Percentiles rank a stretch among this genome's conserved stretches.
Evolutionary conservation across 2,888 invertebrate species (phyloP).

Genomic region (Hyppa rectilinea): DNA sequence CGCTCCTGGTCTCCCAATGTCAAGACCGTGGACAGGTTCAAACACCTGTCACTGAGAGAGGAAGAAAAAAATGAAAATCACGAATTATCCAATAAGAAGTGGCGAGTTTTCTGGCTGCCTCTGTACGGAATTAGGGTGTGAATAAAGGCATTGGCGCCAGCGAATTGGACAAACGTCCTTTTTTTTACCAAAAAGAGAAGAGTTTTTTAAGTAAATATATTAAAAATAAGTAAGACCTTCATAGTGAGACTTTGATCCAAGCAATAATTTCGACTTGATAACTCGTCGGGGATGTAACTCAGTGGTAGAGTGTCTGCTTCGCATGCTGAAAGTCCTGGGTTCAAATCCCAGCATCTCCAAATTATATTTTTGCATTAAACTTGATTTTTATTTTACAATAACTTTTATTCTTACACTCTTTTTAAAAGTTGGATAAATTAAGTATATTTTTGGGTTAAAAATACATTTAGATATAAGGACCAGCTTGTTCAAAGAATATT

Average conservation of each 20-base stretch:
- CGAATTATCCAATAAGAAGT: constrained; percentile 89
- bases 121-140: constrained; percentile 53
- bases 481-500: background rate
- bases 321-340: constrained; percentile 89
- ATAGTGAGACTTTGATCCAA: accelerated
- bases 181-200: background rate
- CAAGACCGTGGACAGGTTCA: constrained; percentile 87
- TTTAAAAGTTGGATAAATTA: background rate
- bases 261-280: accelerated
- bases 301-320: constrained; percentile 92
- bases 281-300: constrained; percentile 86
- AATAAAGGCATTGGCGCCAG: constrained; percentile 62
- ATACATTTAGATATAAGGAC: background rate
- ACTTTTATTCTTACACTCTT: background rate
- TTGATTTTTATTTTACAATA: background rate
- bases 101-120: constrained; percentile 78
- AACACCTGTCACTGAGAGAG: constrained; percentile 82
- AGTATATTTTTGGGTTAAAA: background rate
- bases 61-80: constrained; percentile 84
- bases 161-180: constrained; percentile 43
- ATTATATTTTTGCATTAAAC: background rate
- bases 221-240: background rate
- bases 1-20: constrained; percentile 77
- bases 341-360: constrained; percentile 91
- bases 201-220: background rate